Evolutionary conservation across 2,113 vertebrate species (phyloP), one percentile per base, ranked within the genome.

Genomic region (Semicossyphus pulcher): DNA sequence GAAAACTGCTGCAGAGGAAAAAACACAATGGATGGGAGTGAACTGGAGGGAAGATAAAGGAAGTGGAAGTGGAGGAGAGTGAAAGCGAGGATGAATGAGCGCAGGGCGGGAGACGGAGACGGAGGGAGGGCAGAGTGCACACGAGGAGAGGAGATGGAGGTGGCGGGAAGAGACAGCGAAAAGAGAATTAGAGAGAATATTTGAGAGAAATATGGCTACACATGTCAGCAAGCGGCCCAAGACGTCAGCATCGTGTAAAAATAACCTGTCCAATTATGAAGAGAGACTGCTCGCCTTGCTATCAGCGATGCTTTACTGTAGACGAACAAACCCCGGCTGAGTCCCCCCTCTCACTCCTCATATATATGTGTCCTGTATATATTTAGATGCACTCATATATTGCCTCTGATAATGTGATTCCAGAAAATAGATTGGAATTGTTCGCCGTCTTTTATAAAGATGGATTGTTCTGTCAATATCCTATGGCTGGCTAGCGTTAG

Each of bases 391-490:
- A 88, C 92, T 90, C 94, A 94, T 97, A 96, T 95, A 96, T 96
- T 95, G 95, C 94, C 82, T 94, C 92, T 95, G 94, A 96, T 97
- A 96, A 97, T 95, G 94, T 94, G 94, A 95, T 96, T 94, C 94
- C 94, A 93, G 94, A 92, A 94, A 95, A 92, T 94, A 96, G 94
- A 97, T 96, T 96, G 96, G 94, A 96, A 95, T 96, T 96, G 95
- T 95, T 96, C 94, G 95, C 94, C 93, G 95, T 96, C 94, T 91
- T 95, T 96, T 98, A 97, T 96, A 95, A 97, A 97, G 97, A 98
- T 90, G 94, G 95, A 98, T 97, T 93, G 94, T 94, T 96, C 94
- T 94, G 96, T 96, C 96, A 95, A 97, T 96, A 97, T 93, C 91
- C 94, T 93, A 93, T 94, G 94, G 96, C 95, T 94, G 93, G 92